A percentile compares a stretch with the other conserved stretches of the same genome.
Conservation (phyloP, 2,888 invertebrate species). For the Lasioglossum pauxillum region DNA sequence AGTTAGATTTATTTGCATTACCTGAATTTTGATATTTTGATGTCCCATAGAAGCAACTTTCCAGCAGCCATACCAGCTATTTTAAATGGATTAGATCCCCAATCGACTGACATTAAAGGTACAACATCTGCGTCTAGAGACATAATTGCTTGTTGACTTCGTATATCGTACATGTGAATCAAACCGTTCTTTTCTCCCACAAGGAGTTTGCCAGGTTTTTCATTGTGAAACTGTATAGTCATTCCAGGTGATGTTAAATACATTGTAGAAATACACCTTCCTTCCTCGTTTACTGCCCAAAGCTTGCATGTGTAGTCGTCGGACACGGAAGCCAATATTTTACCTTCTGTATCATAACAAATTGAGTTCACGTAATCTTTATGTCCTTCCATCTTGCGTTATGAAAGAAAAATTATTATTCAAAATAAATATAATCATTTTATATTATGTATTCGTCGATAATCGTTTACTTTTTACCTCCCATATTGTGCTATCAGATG, state of each 20-base stretch:
- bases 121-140: slow-evolving; percentile 88
- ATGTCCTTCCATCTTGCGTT: slow-evolving; percentile 87
- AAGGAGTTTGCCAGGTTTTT: slow-evolving; percentile 89
- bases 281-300: slow-evolving; percentile 87
- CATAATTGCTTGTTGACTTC: slow-evolving; percentile 88
- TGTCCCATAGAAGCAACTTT: slow-evolving; percentile 89
- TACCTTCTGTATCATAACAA: slow-evolving; percentile 89
- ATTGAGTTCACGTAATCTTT: slow-evolving; percentile 89
- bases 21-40: slow-evolving; percentile 87
- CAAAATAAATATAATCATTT: not conserved
- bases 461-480: slow-evolving; percentile 79
- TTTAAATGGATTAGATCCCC: slow-evolving; percentile 88
- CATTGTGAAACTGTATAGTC: slow-evolving; percentile 89
- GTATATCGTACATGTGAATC: slow-evolving; percentile 90
- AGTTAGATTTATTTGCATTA: slow-evolving; percentile 71
- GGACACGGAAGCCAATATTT: slow-evolving; percentile 90
- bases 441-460: not conserved
- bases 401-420: slow-evolving; percentile 36
- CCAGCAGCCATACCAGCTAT: slow-evolving; percentile 89
- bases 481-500: slow-evolving; percentile 85
- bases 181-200: slow-evolving; percentile 92
- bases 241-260: slow-evolving; percentile 89
- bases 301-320: slow-evolving; percentile 91
- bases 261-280: slow-evolving; percentile 86
- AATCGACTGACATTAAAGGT: slow-evolving; percentile 89